A percentile compares a stretch with the other conserved stretches of the same genome.
These are phyloP conservation scores for Marasmarcha lunaedactyla DNA, from an alignment of 2,888 invertebrate species.

Conservation along the genomic window DNA sequence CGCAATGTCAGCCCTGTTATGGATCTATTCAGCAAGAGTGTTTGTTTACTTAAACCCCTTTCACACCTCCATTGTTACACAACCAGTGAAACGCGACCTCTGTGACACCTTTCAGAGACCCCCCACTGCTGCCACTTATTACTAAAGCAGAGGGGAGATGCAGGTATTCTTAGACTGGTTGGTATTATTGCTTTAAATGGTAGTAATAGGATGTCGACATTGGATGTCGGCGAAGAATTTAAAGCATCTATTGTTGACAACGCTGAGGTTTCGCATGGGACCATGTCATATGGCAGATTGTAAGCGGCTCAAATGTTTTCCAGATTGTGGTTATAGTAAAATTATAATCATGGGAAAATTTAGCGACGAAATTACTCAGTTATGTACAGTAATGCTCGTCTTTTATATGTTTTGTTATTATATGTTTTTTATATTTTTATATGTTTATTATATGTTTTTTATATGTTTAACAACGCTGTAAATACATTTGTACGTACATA, in stretches of 20 bases:
- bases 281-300: not conserved
- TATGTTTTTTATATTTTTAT: too few species aligned
- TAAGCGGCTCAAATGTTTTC: not conserved
- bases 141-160: not conserved
- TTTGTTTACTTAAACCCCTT: constrained; percentile 24
- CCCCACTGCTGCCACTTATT: too few species aligned
- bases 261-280: not conserved
- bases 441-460: too few species aligned
- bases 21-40: constrained; percentile 12
- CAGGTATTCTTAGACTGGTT: constrained; percentile 5
- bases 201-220: constrained; percentile 10
- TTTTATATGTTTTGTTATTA: too few species aligned
- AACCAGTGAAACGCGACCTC: constrained; percentile 12
- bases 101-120: not conserved
- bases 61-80: constrained; percentile 20
- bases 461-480: too few species aligned
- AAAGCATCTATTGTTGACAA: constrained; percentile 5
- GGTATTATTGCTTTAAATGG: constrained; percentile 9
- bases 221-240: constrained; percentile 6
- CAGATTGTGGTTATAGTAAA: too few species aligned
- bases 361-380: too few species aligned
- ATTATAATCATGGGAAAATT: too few species aligned
- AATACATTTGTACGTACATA: too few species aligned
- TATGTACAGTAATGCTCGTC: too few species aligned
- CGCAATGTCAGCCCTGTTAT: constrained; percentile 2